Evolutionary conservation across 2,888 invertebrate species (phyloP).

Genomic region (Scrobipalpa costella): DNA sequence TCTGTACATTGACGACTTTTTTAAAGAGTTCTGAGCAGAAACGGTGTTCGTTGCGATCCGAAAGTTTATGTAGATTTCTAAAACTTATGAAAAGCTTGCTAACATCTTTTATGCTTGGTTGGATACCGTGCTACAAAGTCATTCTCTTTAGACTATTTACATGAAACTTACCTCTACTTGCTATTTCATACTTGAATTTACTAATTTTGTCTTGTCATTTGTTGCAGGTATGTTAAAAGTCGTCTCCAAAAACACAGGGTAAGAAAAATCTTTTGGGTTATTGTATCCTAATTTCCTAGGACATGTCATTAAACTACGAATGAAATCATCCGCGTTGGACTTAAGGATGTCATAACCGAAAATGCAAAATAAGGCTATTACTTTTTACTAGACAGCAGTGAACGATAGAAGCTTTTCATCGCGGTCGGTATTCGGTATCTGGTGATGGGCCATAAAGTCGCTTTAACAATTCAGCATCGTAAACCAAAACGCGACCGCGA

Average conservation of each 20-base stretch:
- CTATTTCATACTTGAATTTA: no score
- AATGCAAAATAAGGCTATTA: conserved; percentile 29
- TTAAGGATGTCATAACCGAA: conserved; percentile 23
- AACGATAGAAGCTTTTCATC: conserved; percentile 29
- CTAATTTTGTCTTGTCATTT: neutral
- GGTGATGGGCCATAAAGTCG: conserved; percentile 45
- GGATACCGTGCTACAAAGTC: no score
- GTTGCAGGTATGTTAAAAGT: conserved; percentile 17
- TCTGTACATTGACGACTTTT: no score
- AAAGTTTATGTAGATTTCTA: no score
- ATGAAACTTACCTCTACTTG: no score
- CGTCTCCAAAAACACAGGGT: neutral
- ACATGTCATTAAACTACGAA: neutral
- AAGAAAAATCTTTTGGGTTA: neutral
- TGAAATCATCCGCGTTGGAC: neutral
- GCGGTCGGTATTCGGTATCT: conserved; percentile 27
- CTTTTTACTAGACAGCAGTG: conserved; percentile 29
- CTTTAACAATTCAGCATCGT: conserved; percentile 54
- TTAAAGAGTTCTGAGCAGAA: no score
- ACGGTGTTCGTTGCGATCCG: no score
- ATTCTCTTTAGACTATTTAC: no score
- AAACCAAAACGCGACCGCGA: conserved; percentile 47
- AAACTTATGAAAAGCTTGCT: no score
- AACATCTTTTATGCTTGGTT: no score
- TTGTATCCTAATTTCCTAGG: no score